A percentile compares a stretch with the other conserved stretches of the same genome.
phyloP scores from a whole-genome alignment of 2,888 invertebrate genomes.

The Esperia sulphurella region DNA sequence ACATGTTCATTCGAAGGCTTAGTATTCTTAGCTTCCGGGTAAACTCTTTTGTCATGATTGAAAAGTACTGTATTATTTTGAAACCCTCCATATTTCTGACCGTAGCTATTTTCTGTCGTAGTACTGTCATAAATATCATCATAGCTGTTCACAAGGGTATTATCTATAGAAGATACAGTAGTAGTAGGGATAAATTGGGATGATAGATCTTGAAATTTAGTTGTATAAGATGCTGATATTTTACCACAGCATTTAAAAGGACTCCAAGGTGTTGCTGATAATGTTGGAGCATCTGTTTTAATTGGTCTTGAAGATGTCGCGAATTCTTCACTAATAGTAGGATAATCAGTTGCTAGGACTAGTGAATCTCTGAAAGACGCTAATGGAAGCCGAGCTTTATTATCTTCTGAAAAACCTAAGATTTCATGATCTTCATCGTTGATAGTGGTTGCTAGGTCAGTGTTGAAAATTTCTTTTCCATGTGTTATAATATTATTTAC shows the following conservation, averaged over 20 bases:
- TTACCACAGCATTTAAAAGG: conserved; percentile 65
- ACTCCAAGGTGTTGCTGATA: conserved; percentile 46
- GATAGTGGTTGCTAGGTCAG: conserved; percentile 79
- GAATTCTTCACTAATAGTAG: conserved; percentile 33
- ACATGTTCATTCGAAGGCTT: conserved; percentile 69
- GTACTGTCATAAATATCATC: conserved; percentile 29
- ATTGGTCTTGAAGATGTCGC: conserved; percentile 38
- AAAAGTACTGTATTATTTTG: conserved; percentile 60
- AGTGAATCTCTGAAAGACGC: conserved; percentile 59
- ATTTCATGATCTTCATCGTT: conserved; percentile 88
- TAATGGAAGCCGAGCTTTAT: conserved; percentile 43
- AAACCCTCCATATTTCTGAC: conserved; percentile 57
- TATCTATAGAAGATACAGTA: conserved; percentile 51
- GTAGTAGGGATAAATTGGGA: conserved; percentile 66
- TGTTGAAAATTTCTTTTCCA: conserved; percentile 59
- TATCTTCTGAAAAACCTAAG: conserved; percentile 86
- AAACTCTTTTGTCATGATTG: conserved; percentile 64
- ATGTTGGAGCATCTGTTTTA: conserved; percentile 38
- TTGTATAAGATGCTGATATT: conserved; percentile 69
- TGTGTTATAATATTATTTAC: conserved; percentile 58
- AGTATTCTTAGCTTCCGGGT: conserved; percentile 58
- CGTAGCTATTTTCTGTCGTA: conserved; percentile 52
- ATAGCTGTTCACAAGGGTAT: conserved; percentile 37
- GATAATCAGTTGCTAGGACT: conserved; percentile 44
- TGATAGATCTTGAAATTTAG: conserved; percentile 40